Conservation (phyloP, 2,113 vertebrate genomes). For the Andinoacara biseriatus region DNA sequence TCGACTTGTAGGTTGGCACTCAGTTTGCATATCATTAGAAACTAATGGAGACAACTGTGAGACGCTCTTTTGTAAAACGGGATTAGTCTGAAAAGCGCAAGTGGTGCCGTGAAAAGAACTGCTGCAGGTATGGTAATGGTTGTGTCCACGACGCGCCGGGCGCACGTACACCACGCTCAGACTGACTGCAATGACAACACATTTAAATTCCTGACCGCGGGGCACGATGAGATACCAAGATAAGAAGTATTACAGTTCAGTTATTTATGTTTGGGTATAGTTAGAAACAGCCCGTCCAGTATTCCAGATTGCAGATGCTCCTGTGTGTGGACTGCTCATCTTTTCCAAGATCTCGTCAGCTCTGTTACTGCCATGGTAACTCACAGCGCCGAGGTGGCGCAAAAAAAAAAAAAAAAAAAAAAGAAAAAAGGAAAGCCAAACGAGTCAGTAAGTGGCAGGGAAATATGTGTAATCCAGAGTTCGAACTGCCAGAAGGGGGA, state of each 20-base stretch:
- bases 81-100: slow-evolving; percentile 71
- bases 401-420: neutral
- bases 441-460: slow-evolving; percentile 44
- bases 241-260: neutral
- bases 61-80: slow-evolving; percentile 63
- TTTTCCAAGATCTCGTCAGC: slow-evolving; percentile 33
- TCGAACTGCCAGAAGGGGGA: slow-evolving; percentile 14
- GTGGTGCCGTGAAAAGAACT: slow-evolving; percentile 54
- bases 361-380: slow-evolving; percentile 61
- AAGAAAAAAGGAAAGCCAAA: slow-evolving; percentile 21
- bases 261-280: neutral
- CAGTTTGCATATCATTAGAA: slow-evolving; percentile 76
- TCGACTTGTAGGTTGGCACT: slow-evolving; percentile 26
- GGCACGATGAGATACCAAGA: slow-evolving; percentile 6
- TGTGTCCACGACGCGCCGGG: neutral
- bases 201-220: slow-evolving; percentile 11
- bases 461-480: slow-evolving; percentile 51
- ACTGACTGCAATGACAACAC: neutral
- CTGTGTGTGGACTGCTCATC: neutral
- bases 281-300: neutral
- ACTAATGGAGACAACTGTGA: slow-evolving; percentile 59
- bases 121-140: slow-evolving; percentile 63
- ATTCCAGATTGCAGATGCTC: neutral
- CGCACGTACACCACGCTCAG: slow-evolving; percentile 27
- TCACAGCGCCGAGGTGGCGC: slow-evolving; percentile 8